Base-by-base conservation (phyloP, 2,888 invertebrate genomes). In the Apocheima hispidaria region DNA sequence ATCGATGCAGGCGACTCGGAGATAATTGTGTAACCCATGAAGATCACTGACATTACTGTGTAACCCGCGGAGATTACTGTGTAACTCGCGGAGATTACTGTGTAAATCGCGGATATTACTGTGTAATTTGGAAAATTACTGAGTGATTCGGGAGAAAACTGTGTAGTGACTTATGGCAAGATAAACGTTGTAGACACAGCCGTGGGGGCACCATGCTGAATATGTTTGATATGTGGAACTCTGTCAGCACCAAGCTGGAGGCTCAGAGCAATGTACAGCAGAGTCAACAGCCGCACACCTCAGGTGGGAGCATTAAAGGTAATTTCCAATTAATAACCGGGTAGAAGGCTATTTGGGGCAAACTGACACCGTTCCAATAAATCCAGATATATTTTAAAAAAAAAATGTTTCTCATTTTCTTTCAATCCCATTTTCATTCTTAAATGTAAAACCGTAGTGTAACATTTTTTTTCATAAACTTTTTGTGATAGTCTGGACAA, bases 151-250 rank as follows among this genome's bases (percentile, higher is more conserved):
- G 67, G 70, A 20, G 20, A 36, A 52, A 26, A 44, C 41, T 55
- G 57, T 59, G 67, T 63, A 61, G 55, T 57, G 48, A 55, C 55
- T 55, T 60, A 60, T 60, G 60, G 60, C 35, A 50, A 40, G 61
- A 48, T 60, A 44, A 51, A 43, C 77, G 74, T 70, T 80, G 77
- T 74, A 77, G 76, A 72, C 66, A 70, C 73, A 30, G 67, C 62
- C 59, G 52, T 52, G 46, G 84, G 80, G 82, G 82, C 80, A 90
- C 75, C 71, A 92, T 92, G 92, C 81, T 92, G 82, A 95, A 94
- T 86, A 96, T 96, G 96, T 96, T 96, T 91, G 96, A 96, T 91
- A 96, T 96, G 96, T 96, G 96, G 96, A 96, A 95, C 93, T 95
- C 95, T 84, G 96, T 96, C 83, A 95, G 94, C 91, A 95, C 95